phyloP scores from a whole-genome alignment of 2,797 vertebrate species.

The Vireo griseus region DNA sequence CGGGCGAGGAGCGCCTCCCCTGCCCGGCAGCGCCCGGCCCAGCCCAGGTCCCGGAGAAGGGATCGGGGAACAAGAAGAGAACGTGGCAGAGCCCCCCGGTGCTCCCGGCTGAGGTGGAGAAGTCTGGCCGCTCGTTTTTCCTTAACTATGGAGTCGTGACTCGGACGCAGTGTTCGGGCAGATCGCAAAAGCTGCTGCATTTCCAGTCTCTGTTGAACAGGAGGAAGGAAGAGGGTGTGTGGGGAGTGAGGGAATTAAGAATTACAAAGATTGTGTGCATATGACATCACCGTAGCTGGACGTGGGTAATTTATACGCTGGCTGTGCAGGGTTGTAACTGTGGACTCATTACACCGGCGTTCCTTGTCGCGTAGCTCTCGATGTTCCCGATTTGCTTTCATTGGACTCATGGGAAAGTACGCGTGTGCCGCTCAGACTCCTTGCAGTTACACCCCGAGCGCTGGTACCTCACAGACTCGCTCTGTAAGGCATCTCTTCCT shows the following conservation, averaged over 20 bases:
- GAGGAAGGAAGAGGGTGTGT: constrained; percentile 51
- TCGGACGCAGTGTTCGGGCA: background rate
- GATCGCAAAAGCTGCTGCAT: background rate
- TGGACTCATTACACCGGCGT: background rate
- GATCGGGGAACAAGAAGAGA: accelerated
- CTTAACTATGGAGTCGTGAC: background rate
- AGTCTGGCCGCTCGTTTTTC: background rate
- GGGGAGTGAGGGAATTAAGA: background rate
- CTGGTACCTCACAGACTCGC: background rate
- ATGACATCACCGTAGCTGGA: constrained; percentile 21
- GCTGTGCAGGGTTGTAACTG: background rate
- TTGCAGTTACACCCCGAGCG: background rate
- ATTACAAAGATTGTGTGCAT: background rate
- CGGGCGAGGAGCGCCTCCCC: background rate
- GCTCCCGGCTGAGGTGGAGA: background rate
- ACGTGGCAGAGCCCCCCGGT: background rate
- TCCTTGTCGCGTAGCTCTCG: background rate
- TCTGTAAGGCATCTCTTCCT: background rate
- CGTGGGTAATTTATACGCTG: background rate
- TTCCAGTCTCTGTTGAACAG: background rate
- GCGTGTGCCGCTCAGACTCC: background rate
- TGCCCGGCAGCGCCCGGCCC: background rate
- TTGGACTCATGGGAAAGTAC: background rate
- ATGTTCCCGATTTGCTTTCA: background rate
- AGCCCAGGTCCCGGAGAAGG: background rate